A percentile compares a stretch with the other conserved stretches of the same genome.
Evolutionary conservation across 2,888 invertebrate genomes (phyloP).

Genomic region (Stramonita haemastoma): DNA sequence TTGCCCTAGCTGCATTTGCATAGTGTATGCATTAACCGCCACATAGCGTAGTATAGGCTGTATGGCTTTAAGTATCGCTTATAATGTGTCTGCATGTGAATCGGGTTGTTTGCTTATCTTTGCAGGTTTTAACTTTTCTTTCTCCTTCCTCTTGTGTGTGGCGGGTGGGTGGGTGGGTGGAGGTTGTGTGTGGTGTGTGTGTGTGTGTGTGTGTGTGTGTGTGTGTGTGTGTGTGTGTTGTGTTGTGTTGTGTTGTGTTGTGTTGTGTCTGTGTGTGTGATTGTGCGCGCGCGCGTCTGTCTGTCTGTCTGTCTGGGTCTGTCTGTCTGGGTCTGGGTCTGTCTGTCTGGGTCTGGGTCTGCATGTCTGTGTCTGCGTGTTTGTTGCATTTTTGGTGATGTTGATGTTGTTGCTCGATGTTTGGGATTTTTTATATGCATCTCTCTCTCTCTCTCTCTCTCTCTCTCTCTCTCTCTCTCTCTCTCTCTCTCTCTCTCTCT

Average conservation of each 20-base stretch:
- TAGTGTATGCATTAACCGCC: too few species aligned
- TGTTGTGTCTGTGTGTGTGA: too few species aligned
- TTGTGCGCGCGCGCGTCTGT: too few species aligned
- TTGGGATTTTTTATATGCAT: not conserved
- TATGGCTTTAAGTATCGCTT: not conserved
- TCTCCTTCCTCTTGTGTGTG: too few species aligned
- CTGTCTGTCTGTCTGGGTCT: not conserved
- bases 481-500: not conserved
- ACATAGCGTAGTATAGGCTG: not conserved
- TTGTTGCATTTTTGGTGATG: not conserved
- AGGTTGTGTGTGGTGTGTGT: too few species aligned
- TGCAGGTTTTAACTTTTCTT: too few species aligned
- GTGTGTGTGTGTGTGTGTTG: too few species aligned
- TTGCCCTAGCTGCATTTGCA: too few species aligned
- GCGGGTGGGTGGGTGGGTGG: too few species aligned
- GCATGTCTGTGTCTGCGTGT: not conserved
- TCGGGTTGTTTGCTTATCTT: not conserved
- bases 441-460: not conserved
- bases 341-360: not conserved
- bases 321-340: not conserved
- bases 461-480: slow-evolving; percentile 8
- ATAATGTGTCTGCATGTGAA: not conserved
- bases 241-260: too few species aligned
- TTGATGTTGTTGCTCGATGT: not conserved
- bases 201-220: too few species aligned